Conservation (phyloP, 2,888 invertebrate genomes). For the Nomada flava region DNA sequence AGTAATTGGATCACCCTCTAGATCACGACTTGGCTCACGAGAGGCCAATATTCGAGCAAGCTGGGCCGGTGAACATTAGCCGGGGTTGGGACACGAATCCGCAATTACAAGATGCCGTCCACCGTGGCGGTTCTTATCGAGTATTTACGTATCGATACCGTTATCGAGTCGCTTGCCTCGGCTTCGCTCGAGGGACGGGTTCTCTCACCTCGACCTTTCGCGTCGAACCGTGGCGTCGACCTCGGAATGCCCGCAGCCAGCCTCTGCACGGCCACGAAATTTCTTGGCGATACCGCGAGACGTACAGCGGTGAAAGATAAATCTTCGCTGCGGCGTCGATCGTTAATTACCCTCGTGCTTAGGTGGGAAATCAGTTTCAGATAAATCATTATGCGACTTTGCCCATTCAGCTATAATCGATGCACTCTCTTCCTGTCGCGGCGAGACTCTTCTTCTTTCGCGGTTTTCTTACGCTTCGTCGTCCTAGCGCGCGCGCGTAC, state of each 20-base stretch:
- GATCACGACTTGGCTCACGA: slow-evolving; percentile 55
- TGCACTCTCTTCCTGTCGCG: neutral
- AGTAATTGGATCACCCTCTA: slow-evolving; percentile 72
- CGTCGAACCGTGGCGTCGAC: slow-evolving; percentile 59
- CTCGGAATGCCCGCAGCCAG: slow-evolving; percentile 57
- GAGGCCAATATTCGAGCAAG: slow-evolving; percentile 60
- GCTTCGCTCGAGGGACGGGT: slow-evolving; percentile 25
- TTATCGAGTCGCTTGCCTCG: slow-evolving; percentile 60
- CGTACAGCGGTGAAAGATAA: slow-evolving; percentile 56
- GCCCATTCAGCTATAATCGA: neutral
- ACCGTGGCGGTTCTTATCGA: slow-evolving; percentile 66
- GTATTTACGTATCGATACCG: slow-evolving; percentile 74
- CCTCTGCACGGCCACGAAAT: slow-evolving; percentile 53
- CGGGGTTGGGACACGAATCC: slow-evolving; percentile 72
- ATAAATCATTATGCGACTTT: slow-evolving; percentile 65
- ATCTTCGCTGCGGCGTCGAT: slow-evolving; percentile 64
- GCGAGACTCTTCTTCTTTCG: slow-evolving; percentile 6
- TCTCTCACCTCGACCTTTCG: slow-evolving; percentile 61
- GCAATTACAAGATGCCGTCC: slow-evolving; percentile 75
- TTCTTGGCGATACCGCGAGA: slow-evolving; percentile 48
- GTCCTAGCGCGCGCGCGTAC: neutral
- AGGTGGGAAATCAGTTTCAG: slow-evolving; percentile 71
- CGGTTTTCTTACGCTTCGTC: slow-evolving; percentile 52
- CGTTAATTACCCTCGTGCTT: slow-evolving; percentile 72
- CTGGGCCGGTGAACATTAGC: slow-evolving; percentile 64